Evolutionary conservation across 2,113 vertebrate species (phyloP).

Genomic region (Cynocephalus volans): DNA sequence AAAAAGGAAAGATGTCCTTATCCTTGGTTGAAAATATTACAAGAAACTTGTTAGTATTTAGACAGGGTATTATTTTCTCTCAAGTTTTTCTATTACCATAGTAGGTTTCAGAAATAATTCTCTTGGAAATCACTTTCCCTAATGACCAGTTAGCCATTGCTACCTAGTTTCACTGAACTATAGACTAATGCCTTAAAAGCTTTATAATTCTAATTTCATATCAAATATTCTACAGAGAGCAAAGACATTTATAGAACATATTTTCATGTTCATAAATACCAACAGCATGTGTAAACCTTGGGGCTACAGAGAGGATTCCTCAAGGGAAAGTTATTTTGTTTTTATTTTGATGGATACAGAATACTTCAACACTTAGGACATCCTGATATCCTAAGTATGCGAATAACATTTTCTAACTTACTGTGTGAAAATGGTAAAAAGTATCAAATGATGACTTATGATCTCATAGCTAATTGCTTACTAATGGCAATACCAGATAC

Average conservation of each 20-base stretch:
- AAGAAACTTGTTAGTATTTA: slow-evolving; percentile 67
- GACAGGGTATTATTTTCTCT: slow-evolving; percentile 56
- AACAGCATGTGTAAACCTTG: background rate
- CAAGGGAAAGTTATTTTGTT: slow-evolving; percentile 16
- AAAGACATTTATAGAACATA: slow-evolving; percentile 38
- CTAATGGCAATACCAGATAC: slow-evolving; percentile 35
- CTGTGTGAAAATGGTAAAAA: slow-evolving; percentile 64
- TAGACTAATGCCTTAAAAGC: slow-evolving; percentile 43
- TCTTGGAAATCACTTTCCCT: slow-evolving; percentile 48
- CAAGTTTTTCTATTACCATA: slow-evolving; percentile 57
- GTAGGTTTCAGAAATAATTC: slow-evolving; percentile 62
- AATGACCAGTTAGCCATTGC: slow-evolving; percentile 13
- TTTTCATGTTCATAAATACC: slow-evolving; percentile 54
- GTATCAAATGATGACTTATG: slow-evolving; percentile 9
- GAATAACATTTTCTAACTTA: background rate
- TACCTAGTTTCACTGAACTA: slow-evolving; percentile 48
- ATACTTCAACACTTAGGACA: slow-evolving; percentile 32
- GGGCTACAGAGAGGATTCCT: background rate
- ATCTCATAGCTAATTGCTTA: slow-evolving; percentile 44
- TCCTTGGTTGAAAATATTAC: slow-evolving; percentile 66
- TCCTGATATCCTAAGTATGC: slow-evolving; percentile 15
- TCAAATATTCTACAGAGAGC: background rate
- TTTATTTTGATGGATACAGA: slow-evolving; percentile 52
- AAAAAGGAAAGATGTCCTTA: slow-evolving; percentile 68
- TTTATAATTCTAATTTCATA: slow-evolving; percentile 23